Evolutionary conservation across 2,797 vertebrate species (phyloP).

Genomic region (Hirundo rustica): DNA sequence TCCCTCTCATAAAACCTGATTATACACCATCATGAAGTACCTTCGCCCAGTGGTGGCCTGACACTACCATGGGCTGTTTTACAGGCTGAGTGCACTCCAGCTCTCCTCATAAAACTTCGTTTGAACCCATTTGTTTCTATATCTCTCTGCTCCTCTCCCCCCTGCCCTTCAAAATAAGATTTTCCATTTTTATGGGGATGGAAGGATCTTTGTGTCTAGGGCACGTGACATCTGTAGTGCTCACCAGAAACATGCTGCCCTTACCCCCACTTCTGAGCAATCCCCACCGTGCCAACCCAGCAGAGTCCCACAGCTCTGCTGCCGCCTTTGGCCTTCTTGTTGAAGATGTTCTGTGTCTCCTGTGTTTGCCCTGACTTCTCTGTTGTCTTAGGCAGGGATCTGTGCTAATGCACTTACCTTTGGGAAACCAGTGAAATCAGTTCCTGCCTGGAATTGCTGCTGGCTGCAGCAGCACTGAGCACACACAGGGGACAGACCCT

Average conservation of each 20-base stretch:
- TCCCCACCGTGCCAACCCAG: not conserved
- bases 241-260: not conserved
- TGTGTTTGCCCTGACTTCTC: not conserved
- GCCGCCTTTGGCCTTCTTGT: not conserved
- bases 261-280: not conserved
- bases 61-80: conserved; percentile 2
- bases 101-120: conserved; percentile 60
- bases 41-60: not conserved
- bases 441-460: not conserved
- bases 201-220: not conserved
- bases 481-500: not conserved
- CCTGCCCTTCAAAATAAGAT: not conserved
- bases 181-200: not conserved
- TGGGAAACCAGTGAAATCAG: not conserved
- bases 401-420: not conserved
- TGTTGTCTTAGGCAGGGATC: not conserved
- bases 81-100: conserved; percentile 49
- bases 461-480: not conserved
- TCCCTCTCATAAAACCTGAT: conserved; percentile 47
- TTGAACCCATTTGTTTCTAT: conserved; percentile 26
- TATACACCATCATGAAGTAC: not conserved
- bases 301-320: not conserved
- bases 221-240: not conserved
- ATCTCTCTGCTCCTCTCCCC: not conserved
- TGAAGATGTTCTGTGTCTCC: not conserved